These are phyloP conservation scores for sheep (Ovis aries) DNA, from an alignment of 2,113 vertebrate species.

Conservation along the genomic window ARS-UI_Ramb_v3.0 NC_056063.1:85477001-85477500, in stretches of 20 bases:
- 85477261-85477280: not conserved
- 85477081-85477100: not conserved
- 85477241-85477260: not conserved
- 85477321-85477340: not conserved
- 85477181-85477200: not conserved
- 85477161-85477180: not conserved
- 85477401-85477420: not conserved
- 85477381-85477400: not conserved
- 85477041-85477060: not conserved
- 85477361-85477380: not conserved
- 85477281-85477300: too few relatives aligned
- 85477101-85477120: fast-evolving
- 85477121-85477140: not conserved
- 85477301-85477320: not conserved
- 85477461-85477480: not conserved
- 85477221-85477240: not conserved
- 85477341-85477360: not conserved
- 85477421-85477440: not conserved
- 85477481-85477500: not conserved
- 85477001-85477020: fast-evolving
- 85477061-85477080: fast-evolving
- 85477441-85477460: not conserved
- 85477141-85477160: not conserved
- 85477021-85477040: not conserved
- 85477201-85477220: not conserved